Evolutionary conservation across 2,888 invertebrate genomes (phyloP).

Genomic region (Lysandra bellargus): DNA sequence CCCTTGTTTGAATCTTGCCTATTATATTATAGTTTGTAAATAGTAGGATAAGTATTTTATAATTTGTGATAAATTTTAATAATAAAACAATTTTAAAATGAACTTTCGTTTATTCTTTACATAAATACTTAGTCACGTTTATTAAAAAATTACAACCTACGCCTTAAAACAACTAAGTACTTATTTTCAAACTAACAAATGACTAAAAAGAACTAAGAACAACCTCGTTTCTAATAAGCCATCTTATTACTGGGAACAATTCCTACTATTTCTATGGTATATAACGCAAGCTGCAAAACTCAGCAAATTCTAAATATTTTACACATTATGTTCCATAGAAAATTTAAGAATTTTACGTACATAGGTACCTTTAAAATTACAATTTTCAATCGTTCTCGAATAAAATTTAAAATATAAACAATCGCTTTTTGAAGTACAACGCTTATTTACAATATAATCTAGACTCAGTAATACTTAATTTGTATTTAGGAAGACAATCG

Average conservation of each 20-base stretch:
- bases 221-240: conserved; percentile 1
- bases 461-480: conserved; percentile 27
- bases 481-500: conserved; percentile 34
- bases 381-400: not conserved
- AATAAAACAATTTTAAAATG: conserved; percentile 55
- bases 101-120: conserved; percentile 71
- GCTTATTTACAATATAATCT: conserved; percentile 17
- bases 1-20: not conserved
- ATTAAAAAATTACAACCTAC: conserved; percentile 55
- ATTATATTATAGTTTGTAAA: conserved; percentile 24
- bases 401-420: conserved; percentile 11
- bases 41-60: conserved; percentile 20
- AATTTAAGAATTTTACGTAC: not conserved
- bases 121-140: conserved; percentile 68
- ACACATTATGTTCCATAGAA: not conserved
- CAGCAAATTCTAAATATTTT: not conserved
- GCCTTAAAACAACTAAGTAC: conserved; percentile 61
- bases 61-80: conserved; percentile 48
- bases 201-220: conserved; percentile 52
- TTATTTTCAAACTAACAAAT: conserved; percentile 59
- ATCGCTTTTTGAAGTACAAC: conserved; percentile 5
- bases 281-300: not conserved
- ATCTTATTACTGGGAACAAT: conserved; percentile 23
- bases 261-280: not conserved
- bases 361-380: conserved; percentile 18